Conservation (phyloP, 2,888 invertebrate species). For the Cantharis lateralis region DNA sequence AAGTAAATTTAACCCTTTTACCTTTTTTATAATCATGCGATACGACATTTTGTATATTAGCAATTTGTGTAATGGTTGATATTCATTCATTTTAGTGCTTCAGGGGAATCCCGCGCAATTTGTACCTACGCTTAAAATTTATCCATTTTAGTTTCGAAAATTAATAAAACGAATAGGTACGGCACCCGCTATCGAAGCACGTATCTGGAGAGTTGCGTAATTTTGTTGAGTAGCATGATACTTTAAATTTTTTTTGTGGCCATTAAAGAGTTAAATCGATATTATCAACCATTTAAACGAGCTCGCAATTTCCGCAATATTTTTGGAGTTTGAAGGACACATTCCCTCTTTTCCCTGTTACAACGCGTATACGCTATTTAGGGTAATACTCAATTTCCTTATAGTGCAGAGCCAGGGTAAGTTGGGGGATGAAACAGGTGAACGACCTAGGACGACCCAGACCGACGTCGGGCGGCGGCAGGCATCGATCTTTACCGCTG, state of each 20-base stretch:
- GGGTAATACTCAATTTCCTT: slow-evolving; percentile 32
- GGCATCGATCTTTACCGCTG: slow-evolving; percentile 49
- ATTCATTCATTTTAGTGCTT: background rate
- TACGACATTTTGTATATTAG: background rate
- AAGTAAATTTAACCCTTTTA: background rate
- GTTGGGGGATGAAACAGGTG: slow-evolving; percentile 49
- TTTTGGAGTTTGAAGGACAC: slow-evolving; percentile 18
- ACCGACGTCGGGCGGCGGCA: slow-evolving; percentile 52
- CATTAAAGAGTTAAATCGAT: slow-evolving; percentile 16
- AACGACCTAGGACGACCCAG: slow-evolving; percentile 55
- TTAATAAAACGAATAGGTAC: background rate
- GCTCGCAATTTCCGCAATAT: slow-evolving; percentile 18
- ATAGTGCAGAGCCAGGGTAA: slow-evolving; percentile 32
- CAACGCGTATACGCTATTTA: slow-evolving; percentile 30
- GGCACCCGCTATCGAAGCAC: background rate
- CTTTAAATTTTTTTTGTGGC: background rate
- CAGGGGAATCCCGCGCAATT: background rate
- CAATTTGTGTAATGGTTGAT: background rate
- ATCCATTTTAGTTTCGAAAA: background rate
- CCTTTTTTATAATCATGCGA: background rate
- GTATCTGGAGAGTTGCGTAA: background rate
- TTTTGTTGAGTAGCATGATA: background rate
- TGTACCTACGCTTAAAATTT: background rate
- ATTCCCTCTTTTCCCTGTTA: slow-evolving; percentile 6
- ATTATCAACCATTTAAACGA: slow-evolving; percentile 7